Evolutionary conservation across 2,113 vertebrate species (phyloP), one percentile per base, ranked within the genome.

Genomic region (Trogon melanurus): DNA sequence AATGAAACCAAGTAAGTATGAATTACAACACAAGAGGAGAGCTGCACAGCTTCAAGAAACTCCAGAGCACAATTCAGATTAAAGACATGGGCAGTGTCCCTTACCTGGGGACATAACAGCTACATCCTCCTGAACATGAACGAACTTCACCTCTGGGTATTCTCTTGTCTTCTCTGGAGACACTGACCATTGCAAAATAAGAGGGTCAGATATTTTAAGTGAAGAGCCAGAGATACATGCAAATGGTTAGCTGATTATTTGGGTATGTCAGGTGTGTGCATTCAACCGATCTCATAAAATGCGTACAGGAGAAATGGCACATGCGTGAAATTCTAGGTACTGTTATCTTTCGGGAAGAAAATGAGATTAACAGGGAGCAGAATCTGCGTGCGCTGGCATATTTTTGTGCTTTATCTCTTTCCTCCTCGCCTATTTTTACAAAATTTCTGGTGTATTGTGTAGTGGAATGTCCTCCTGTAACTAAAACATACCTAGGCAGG

Each of bases 351-450:
- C 25, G 11, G 51, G 74, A 80, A 91, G 85, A 82, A 88, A 82
- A 67, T 41, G 32, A 5, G 3, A 73, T 85, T 36, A 83, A 60
- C 48, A 22, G n/a, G 84, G 89, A 76, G 44, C 62, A 88, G 13
- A 26, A 54, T 66, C 60, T 53, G 54, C 60, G 58, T 87, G 41
- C 41, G 41, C 41, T 41, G 41, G 41, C 41, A 41, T 21, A 41
- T 73, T 73, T 82, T 74, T 53, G 60, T 57, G 45, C 34, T 79
- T 94, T 71, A 25, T 76, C 56, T 10, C 58, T 41, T 56, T 67
- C 44, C 61, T 69, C 66, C n/a, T 71, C 7, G 29, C 84, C 54
- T 79, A 29, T 45, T 94, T 96, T 84, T 86, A 54, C 83, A 93
- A 25, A 54, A 76, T 89, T 88, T 65, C 30, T 36, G 3, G 69